These are phyloP conservation scores for Albula glossodonta DNA, from an alignment of 2,113 vertebrate genomes.

Conservation along the genomic window DNA sequence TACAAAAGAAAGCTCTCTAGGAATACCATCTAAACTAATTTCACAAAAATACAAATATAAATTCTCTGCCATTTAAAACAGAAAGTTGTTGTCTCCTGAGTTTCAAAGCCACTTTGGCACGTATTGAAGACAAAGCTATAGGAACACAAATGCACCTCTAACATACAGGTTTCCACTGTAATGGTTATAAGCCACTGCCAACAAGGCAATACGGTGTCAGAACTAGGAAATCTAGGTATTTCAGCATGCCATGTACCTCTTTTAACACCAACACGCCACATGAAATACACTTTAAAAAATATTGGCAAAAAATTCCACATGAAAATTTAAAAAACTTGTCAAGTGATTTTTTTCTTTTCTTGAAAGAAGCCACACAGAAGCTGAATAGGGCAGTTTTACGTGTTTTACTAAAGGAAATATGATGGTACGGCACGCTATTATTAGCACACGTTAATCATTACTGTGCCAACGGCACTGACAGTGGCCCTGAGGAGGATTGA, in stretches of 20 bases:
- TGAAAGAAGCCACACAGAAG: constrained; percentile 93
- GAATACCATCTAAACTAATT: not conserved
- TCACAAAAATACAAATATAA: not conserved
- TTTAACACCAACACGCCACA: no score
- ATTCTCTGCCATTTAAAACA: not conserved
- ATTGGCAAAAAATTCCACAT: no score
- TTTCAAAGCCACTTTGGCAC: not conserved
- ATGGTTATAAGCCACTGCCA: not conserved
- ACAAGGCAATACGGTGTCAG: no score
- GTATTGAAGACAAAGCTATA: not conserved
- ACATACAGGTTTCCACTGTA: not conserved
- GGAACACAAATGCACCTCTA: not conserved
- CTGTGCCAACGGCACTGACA: constrained; percentile 99
- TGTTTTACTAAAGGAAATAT: constrained; percentile 99
- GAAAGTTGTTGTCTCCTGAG: not conserved
- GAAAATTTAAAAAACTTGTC: not conserved
- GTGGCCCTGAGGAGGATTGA: constrained; percentile 99
- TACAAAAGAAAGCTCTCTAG: not conserved
- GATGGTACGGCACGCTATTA: constrained; percentile 99
- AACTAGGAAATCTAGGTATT: no score
- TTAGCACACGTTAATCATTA: constrained; percentile 99
- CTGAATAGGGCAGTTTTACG: constrained; percentile 99
- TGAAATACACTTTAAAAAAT: no score
- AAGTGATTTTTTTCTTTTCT: not conserved
- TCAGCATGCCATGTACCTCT: no score